Evolutionary conservation across 2,797 vertebrate genomes (phyloP), one percentile per base, ranked within the genome.

Genomic region (Lophotriccus pileatus): DNA sequence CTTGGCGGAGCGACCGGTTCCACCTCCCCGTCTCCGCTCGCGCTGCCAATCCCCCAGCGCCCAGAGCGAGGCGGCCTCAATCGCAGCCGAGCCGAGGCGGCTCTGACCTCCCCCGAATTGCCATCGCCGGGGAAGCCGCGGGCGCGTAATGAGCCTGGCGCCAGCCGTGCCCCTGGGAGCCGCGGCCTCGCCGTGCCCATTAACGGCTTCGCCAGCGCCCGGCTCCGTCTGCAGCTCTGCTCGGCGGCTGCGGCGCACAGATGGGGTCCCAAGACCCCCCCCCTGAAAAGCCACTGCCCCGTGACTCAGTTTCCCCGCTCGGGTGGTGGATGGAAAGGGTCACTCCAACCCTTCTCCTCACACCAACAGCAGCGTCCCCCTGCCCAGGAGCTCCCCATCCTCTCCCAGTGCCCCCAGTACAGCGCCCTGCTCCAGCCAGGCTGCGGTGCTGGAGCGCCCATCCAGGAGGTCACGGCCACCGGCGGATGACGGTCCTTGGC

Each of bases 91-190:
- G 84, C 27, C n/a, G 86, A 92, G 56, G 89, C 81, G 2, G 86
- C 41, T 83, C 4, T 95, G 96, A 96, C 96, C 95, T 94, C 87
- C 82, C 87, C 91, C 86, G 55, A 67, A 96, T 95, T 93, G 73
- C 91, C 3, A 47, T 30, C 8, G 70, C 93, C 94, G 3, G 43
- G 86, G 50, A 89, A 73, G 62, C 25, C 62, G 18, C n/a, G 43
- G 50, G 62, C 69, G 76, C 6, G n/a, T 72, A 95, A 96, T 80
- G 96, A 95, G 60, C 67, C 91, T 39, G 60, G 76, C 47, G 41
- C 43, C 88, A 55, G 24, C 52, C 6, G 21, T 7, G 81, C 91
- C 93, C 93, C 79, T 27, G 91, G 91, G 95, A 87, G 68, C 87
- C 18, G 12, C 27, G 3, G 14, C 77, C 77, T 37, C 79, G 36